Conservation (phyloP, 2,113 vertebrate species). For the Urocynchramus pylzowi region DNA sequence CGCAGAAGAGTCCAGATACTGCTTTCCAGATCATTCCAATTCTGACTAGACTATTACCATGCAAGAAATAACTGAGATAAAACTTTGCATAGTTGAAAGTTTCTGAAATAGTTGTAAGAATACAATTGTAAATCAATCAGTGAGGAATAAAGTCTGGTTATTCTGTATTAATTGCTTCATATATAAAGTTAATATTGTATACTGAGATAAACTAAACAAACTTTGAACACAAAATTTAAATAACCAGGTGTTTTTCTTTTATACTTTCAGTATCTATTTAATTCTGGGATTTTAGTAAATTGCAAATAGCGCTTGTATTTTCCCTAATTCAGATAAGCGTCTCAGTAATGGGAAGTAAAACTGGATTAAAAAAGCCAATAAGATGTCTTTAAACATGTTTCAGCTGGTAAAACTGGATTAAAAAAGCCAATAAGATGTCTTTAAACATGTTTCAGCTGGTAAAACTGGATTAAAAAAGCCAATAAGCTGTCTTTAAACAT, state of each 20-base stretch:
- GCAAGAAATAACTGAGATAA: neutral
- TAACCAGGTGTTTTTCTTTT: neutral
- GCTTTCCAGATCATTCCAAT: neutral
- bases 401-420: no score
- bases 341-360: neutral
- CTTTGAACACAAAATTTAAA: neutral
- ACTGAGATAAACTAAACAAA: neutral
- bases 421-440: neutral
- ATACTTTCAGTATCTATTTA: neutral
- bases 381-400: neutral
- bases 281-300: neutral
- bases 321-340: neutral
- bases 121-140: neutral
- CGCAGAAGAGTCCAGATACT: neutral
- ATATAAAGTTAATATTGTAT: neutral
- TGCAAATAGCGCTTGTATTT: neutral
- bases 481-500: neutral
- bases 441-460: neutral
- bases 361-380: neutral
- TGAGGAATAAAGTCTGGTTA: neutral
- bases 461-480: neutral
- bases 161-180: neutral
- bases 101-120: neutral
- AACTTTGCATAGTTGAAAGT: fast-evolving
- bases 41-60: neutral